Percentiles rank a stretch among this genome's conserved stretches.
Evolutionary conservation across 2,797 vertebrate genomes (phyloP).

Genomic region (Lacerta viridis): DNA sequence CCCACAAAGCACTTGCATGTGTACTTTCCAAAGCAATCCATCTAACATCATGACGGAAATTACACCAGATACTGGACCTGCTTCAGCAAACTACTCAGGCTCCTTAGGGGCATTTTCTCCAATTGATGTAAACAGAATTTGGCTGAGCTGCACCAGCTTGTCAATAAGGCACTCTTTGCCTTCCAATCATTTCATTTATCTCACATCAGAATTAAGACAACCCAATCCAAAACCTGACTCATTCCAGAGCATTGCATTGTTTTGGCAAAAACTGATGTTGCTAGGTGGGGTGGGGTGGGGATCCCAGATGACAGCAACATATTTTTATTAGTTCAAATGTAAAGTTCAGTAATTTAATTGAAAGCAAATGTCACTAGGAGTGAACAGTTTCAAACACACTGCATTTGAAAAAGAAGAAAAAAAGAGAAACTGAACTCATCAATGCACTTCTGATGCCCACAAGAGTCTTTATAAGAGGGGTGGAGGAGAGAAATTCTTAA

Average conservation of each 20-base stretch:
- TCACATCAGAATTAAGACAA: not conserved
- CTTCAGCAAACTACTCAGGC: not conserved
- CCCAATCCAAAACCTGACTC: constrained; percentile 11
- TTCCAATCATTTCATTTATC: constrained; percentile 22
- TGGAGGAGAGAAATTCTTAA: not conserved
- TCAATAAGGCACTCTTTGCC: constrained; percentile 30
- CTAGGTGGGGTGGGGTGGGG: not conserved
- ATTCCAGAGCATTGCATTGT: not conserved
- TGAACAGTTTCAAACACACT: not conserved
- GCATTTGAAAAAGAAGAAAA: not conserved
- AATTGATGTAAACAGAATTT: constrained; percentile 18
- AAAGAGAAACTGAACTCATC: not conserved
- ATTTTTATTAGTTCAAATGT: constrained; percentile 29
- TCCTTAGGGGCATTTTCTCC: not conserved
- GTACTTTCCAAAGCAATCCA: constrained; percentile 8
- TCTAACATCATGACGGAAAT: not conserved
- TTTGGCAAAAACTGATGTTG: constrained; percentile 19
- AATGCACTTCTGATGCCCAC: not conserved
- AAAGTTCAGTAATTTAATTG: constrained; percentile 16
- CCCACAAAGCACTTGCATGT: not conserved
- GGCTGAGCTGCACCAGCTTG: constrained; percentile 35
- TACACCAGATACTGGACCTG: not conserved
- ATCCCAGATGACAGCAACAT: not conserved
- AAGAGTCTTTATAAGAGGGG: not conserved
- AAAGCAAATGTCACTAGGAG: constrained; percentile 31